phyloP scores from a whole-genome alignment of 2,888 invertebrate species.

The Hyposoter didymator region DNA sequence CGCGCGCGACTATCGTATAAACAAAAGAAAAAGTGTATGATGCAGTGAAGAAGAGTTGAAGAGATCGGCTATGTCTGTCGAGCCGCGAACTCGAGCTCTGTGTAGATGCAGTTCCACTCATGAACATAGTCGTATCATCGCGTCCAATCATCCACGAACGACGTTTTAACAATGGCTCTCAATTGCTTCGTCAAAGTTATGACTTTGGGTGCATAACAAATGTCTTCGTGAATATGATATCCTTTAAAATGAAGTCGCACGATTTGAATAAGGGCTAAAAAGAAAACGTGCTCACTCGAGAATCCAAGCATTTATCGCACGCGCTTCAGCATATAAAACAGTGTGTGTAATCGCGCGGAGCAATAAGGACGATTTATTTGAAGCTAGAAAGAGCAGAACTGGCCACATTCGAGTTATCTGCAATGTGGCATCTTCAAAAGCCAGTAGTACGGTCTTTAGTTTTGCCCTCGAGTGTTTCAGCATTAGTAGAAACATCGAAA shows the following conservation, averaged over 20 bases:
- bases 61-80: constrained; percentile 16
- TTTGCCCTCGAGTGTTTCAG: constrained; percentile 27
- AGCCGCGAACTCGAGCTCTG: constrained; percentile 7
- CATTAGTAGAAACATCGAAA: constrained; percentile 21
- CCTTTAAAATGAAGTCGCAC: constrained; percentile 7
- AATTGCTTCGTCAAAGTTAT: constrained; percentile 67
- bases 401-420: constrained; percentile 30
- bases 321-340: neutral
- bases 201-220: constrained; percentile 61
- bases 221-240: constrained; percentile 9
- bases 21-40: neutral
- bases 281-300: neutral
- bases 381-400: constrained; percentile 1
- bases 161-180: constrained; percentile 54
- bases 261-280: neutral
- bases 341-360: constrained; percentile 16
- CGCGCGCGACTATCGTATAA: constrained; percentile 17
- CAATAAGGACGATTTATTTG: constrained; percentile 46
- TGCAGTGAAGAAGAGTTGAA: constrained; percentile 14
- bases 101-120: neutral
- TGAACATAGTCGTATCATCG: constrained; percentile 24
- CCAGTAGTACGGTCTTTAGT: neutral
- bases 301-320: neutral
- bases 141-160: constrained; percentile 48
- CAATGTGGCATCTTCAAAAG: constrained; percentile 37